Evolutionary conservation across 2,113 vertebrate species (phyloP), one percentile per base, ranked within the genome.

Genomic region (Brevimyrus niger): DNA sequence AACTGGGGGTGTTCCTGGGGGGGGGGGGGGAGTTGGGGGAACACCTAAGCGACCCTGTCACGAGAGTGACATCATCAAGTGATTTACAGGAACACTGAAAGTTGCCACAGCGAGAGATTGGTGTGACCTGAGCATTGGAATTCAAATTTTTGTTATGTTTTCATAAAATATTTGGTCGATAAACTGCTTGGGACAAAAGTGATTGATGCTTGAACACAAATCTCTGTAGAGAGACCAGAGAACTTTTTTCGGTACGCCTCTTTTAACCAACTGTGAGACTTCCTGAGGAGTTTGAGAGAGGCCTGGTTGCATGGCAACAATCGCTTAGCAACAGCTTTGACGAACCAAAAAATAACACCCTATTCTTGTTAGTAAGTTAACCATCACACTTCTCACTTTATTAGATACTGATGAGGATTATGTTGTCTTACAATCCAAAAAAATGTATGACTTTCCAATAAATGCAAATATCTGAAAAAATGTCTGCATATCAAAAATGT

Each of bases 221-320:
- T 80, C 35, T 80, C 35, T 42, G 73, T 42, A 53, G 50, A 35
- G 17, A 87, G 86, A 51, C 27, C 73, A 80, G 15, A 38, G 31
- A 80, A 80, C 73, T 80, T 38, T 42, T 85, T 85, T 85, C n/a
- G 38, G 38, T 46, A 21, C 3, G 42, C 1, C 44, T 27, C 21
- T 48, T 85, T 48, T n/a, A 85, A 85, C 42, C 47, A n/a, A 85
- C 44, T n/a, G 44, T 44, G 86, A 87, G 86, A 31, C 42, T 85
- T 85, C 46, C 82, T 85, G 9, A 21, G 31, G 51, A 31, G 48
- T 35, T n/a, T 87, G 4, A 38, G 35, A 53, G 48, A 35, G 48
- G 50, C 31, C 86, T 53, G 86, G 86, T 87, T 87, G 51, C 86
- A 87, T 87, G 86, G 86, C n/a, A 50, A 87, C 86, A 21, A 50